phyloP scores from a whole-genome alignment of 2,888 invertebrate species.

The Catonia carolina region DNA sequence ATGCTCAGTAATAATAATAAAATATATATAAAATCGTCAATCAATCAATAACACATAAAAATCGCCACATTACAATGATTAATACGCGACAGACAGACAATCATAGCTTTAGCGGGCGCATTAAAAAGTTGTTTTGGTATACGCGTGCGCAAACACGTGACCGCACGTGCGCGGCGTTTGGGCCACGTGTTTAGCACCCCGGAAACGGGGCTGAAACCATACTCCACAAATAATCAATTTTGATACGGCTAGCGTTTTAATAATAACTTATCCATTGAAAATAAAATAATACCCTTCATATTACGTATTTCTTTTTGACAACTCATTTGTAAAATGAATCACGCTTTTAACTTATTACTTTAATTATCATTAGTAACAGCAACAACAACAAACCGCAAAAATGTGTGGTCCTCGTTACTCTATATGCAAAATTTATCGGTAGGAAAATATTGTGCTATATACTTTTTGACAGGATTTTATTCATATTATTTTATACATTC shows the following conservation, averaged over 20 bases:
- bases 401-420: too few relatives aligned
- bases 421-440: too few relatives aligned
- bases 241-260: slow-evolving; percentile 9
- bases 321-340: too few relatives aligned
- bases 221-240: slow-evolving; percentile 14
- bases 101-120: neutral
- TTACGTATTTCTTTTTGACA: too few relatives aligned
- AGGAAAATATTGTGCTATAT: too few relatives aligned
- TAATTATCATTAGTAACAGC: too few relatives aligned
- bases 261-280: neutral
- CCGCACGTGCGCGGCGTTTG: neutral
- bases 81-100: neutral
- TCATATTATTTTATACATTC: too few relatives aligned
- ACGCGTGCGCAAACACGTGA: neutral
- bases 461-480: too few relatives aligned
- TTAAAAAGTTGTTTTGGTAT: slow-evolving; percentile 10
- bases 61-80: slow-evolving; percentile 4
- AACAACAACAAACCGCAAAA: too few relatives aligned
- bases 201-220: neutral
- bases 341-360: too few relatives aligned
- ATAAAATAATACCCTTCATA: too few relatives aligned
- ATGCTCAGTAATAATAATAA: neutral
- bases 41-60: slow-evolving; percentile 3
- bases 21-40: slow-evolving; percentile 10
- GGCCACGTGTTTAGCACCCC: slow-evolving; percentile 1